phyloP scores from a whole-genome alignment of 1,140 invertebrate species.

The Epicauta chinensis region DNA sequence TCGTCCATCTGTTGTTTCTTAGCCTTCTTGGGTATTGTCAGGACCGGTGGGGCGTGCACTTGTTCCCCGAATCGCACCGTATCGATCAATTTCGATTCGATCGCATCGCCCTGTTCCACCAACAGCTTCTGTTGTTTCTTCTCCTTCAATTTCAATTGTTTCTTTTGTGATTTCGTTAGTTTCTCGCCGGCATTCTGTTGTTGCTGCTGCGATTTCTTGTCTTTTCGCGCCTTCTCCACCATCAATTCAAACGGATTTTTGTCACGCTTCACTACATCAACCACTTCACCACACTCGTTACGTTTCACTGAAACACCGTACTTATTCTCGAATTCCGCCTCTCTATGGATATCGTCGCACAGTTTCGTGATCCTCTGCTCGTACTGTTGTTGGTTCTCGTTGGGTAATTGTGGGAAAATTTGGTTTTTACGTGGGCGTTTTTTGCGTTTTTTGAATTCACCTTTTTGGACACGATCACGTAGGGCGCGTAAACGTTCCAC shows the following conservation, averaged over 20 bases:
- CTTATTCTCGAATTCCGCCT: conserved; percentile 50
- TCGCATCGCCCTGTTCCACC: conserved; percentile 28
- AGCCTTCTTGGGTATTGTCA: conserved; percentile 48
- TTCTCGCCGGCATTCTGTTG: conserved; percentile 35
- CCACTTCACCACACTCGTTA: conserved; percentile 41
- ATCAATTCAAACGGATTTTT: conserved; percentile 41
- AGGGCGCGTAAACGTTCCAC: conserved; percentile 53
- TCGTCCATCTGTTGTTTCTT: conserved; percentile 34
- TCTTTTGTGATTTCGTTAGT: conserved; percentile 47
- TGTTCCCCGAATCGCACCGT: conserved; percentile 60
- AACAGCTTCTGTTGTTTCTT: conserved; percentile 44
- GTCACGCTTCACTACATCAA: conserved; percentile 40
- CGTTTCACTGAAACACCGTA: conserved; percentile 49
- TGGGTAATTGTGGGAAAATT: conserved; percentile 44
- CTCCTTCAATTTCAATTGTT: conserved; percentile 41
- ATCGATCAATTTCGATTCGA: conserved; percentile 45
- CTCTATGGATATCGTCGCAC: conserved; percentile 44
- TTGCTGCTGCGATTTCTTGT: conserved; percentile 42
- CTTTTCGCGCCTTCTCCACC: conserved; percentile 39
- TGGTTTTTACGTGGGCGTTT: conserved; percentile 28
- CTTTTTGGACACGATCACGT: conserved; percentile 46
- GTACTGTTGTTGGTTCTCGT: conserved; percentile 44
- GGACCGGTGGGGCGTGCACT: conserved; percentile 55
- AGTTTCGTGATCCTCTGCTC: conserved; percentile 45
- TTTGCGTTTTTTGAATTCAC: conserved; percentile 31